Conservation (phyloP, 2,888 invertebrate genomes). For the Hecatera dysodea region DNA sequence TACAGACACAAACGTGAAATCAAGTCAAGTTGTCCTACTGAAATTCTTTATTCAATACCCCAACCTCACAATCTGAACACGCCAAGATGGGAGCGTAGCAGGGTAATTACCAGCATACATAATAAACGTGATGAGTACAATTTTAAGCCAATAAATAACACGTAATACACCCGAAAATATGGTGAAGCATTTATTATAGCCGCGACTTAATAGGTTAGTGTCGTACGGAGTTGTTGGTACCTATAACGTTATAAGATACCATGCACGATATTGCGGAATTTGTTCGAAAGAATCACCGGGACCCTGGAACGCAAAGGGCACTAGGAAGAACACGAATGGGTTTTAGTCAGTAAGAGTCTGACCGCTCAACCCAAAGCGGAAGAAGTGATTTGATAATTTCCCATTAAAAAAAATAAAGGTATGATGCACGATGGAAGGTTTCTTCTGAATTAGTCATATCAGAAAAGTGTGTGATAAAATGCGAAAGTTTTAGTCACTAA, state of each 20-base stretch:
- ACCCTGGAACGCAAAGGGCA: no score
- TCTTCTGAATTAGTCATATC: neutral
- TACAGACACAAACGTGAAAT: no score
- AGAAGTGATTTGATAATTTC: no score
- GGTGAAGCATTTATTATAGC: slow-evolving; percentile 85
- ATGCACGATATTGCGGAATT: no score
- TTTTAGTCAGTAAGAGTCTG: no score
- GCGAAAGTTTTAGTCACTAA: neutral
- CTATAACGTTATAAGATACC: slow-evolving; percentile 35
- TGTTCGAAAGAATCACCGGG: no score
- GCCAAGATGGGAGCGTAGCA: slow-evolving; percentile 66
- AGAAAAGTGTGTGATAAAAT: neutral
- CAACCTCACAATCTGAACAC: slow-evolving; percentile 64
- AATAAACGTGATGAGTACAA: slow-evolving; percentile 88
- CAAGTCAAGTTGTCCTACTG: slow-evolving; percentile 5
- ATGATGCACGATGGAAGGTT: neutral
- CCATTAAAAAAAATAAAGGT: no score
- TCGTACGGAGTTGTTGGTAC: slow-evolving; percentile 63
- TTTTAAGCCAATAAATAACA: slow-evolving; percentile 90
- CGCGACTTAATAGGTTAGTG: slow-evolving; percentile 70
- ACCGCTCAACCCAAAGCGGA: no score
- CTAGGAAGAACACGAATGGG: no score
- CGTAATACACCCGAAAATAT: slow-evolving; percentile 87
- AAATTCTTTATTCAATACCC: slow-evolving; percentile 16
- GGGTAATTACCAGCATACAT: slow-evolving; percentile 88